A percentile compares a stretch with the other conserved stretches of the same genome.
Evolutionary conservation across 2,888 invertebrate species (phyloP).

Genomic region (Anaspis maculata): DNA sequence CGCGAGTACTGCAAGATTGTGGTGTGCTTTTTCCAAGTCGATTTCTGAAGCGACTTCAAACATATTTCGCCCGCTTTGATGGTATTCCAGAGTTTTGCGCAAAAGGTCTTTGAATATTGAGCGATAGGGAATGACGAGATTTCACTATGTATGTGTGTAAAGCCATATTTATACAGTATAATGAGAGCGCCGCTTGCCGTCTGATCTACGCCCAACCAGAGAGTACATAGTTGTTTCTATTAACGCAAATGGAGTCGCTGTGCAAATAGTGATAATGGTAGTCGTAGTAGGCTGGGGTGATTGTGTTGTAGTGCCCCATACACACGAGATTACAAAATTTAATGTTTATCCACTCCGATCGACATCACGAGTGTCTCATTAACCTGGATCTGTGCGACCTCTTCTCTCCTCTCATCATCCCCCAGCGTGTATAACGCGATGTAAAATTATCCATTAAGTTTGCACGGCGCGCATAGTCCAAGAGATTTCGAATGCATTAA

Average conservation of each 20-base stretch:
- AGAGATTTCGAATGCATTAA: conserved; percentile 10
- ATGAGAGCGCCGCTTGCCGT: conserved; percentile 6
- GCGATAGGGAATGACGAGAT: no score
- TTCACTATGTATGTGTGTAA: no score
- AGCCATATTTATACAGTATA: conserved; percentile 13
- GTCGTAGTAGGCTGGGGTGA: conserved; percentile 2
- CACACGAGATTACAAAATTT: conserved; percentile 17
- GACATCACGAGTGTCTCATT: conserved; percentile 14
- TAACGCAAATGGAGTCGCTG: conserved; percentile 14
- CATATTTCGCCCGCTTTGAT: no score
- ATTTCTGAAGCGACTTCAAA: no score
- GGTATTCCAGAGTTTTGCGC: no score
- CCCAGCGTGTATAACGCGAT: no score
- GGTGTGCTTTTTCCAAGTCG: no score
- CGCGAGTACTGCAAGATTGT: no score
- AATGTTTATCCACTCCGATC: conserved; percentile 11
- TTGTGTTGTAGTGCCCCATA: conserved; percentile 17
- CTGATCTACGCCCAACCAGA: conserved; percentile 11
- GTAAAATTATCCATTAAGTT: no score
- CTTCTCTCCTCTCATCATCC: no score
- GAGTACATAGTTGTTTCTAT: conserved; percentile 15
- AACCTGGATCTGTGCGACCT: conserved; percentile 8
- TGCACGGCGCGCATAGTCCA: no score
- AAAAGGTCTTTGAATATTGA: no score
- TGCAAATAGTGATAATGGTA: conserved; percentile 16